Percentiles rank a stretch among this genome's conserved stretches.
Conservation (phyloP, 2,888 invertebrate genomes). For the Drosophila flavopinicola region DNA sequence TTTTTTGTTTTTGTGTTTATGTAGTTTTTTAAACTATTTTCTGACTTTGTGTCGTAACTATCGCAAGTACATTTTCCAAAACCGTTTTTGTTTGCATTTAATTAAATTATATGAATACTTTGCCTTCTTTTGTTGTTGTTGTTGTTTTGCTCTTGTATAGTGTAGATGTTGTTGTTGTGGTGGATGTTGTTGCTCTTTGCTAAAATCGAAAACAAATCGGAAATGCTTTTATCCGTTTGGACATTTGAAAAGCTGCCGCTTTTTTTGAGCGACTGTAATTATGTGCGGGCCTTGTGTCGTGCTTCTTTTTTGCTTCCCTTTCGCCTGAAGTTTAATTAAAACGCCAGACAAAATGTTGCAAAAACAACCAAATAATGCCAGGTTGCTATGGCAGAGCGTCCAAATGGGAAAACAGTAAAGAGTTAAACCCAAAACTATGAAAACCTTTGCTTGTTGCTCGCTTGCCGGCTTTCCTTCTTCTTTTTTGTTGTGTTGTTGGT, state of each 20-base stretch:
- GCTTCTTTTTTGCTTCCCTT: constrained; percentile 5
- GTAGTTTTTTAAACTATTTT: constrained; percentile 73
- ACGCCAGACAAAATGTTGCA: constrained; percentile 47
- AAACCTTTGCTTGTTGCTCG: constrained; percentile 56
- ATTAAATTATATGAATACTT: constrained; percentile 77
- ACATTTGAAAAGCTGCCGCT: constrained; percentile 32
- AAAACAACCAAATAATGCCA: constrained; percentile 23
- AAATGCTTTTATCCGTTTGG: constrained; percentile 32
- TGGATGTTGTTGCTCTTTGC: constrained; percentile 9
- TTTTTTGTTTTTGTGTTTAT: constrained; percentile 44
- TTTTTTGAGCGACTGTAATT: constrained; percentile 58
- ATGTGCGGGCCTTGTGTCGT: constrained; percentile 29
- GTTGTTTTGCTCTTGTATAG: constrained; percentile 18
- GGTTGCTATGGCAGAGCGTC: constrained; percentile 45
- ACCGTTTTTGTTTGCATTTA: constrained; percentile 81
- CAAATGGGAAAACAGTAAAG: constrained; percentile 10
- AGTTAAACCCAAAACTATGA: constrained; percentile 44
- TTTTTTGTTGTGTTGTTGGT: constrained; percentile 13
- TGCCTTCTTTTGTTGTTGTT: constrained; percentile 16
- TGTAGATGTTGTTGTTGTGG: constrained; percentile 32
- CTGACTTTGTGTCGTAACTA: constrained; percentile 64
- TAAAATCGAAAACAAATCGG: constrained; percentile 47
- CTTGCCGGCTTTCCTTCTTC: constrained; percentile 30
- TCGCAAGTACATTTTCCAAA: constrained; percentile 81
- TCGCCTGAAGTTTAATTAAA: constrained; percentile 68